Evolutionary conservation across 1,140 invertebrate genomes (phyloP).

Genomic region (Mamestra configurata): DNA sequence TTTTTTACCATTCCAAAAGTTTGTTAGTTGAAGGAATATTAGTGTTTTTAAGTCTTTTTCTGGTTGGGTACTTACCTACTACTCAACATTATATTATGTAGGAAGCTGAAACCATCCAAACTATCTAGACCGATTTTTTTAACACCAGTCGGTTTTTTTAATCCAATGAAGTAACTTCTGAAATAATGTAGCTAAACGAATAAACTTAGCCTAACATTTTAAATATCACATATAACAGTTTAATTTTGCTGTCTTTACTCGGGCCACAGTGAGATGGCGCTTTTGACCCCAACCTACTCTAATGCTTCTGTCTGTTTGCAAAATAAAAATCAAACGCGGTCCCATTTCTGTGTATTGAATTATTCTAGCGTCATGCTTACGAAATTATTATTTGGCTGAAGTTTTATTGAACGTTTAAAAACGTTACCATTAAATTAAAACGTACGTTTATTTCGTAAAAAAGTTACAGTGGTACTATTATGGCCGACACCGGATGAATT

Average conservation of each 20-base stretch:
- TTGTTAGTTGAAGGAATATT: no score
- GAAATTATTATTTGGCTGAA: slow-evolving; percentile 15
- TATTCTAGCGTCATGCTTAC: slow-evolving; percentile 31
- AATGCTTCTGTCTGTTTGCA: slow-evolving; percentile 62
- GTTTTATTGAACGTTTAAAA: no score
- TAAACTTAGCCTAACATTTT: not conserved
- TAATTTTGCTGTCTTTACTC: slow-evolving; percentile 38
- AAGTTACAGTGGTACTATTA: no score
- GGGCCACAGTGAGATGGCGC: slow-evolving; percentile 32
- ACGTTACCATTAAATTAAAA: no score
- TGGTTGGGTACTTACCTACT: no score
- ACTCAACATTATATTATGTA: no score
- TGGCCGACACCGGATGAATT: no score
- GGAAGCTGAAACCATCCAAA: not conserved
- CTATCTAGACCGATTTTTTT: not conserved
- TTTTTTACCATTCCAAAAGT: no score
- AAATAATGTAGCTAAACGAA: no score
- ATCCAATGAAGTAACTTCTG: no score
- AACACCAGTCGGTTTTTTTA: not conserved
- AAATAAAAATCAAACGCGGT: slow-evolving; percentile 60
- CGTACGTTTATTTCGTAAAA: no score
- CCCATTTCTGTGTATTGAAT: slow-evolving; percentile 35
- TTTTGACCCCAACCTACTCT: slow-evolving; percentile 50
- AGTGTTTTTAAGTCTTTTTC: no score
- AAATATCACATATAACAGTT: not conserved